These are phyloP conservation scores for Tauraco hartlaubi DNA, from an alignment of 2,797 vertebrate genomes.

Conservation along the genomic window DNA sequence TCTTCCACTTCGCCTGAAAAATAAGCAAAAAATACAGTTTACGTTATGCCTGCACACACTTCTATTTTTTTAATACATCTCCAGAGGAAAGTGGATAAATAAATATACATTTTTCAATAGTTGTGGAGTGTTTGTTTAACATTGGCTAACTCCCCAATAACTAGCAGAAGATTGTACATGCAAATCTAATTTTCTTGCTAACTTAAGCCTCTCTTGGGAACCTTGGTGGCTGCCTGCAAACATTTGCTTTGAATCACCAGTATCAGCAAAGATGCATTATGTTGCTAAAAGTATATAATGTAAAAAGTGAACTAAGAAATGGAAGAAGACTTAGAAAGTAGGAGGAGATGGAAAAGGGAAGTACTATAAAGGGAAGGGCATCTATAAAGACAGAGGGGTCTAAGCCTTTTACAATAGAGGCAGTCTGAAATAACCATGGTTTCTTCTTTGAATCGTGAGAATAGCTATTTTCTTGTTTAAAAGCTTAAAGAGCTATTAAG, in stretches of 20 bases:
- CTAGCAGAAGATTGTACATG: conserved; percentile 14
- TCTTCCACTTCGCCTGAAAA: conserved; percentile 20
- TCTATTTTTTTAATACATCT: background rate
- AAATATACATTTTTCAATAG: conserved; percentile 20
- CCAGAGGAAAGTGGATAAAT: conserved; percentile 28
- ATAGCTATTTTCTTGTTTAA: conserved; percentile 85
- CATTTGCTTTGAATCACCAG: conserved; percentile 1
- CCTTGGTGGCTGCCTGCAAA: conserved; percentile 8
- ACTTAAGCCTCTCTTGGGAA: conserved; percentile 54
- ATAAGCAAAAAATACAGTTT: conserved; percentile 44
- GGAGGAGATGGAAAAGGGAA: conserved; percentile 65
- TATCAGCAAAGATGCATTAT: conserved; percentile 35
- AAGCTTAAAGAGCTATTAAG: conserved; percentile 86
- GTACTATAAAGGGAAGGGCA: conserved; percentile 70
- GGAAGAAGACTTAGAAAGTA: conserved; percentile 57
- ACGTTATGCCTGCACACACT: background rate
- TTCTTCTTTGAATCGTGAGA: conserved; percentile 79
- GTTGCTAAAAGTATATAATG: conserved; percentile 57
- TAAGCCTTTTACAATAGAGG: conserved; percentile 77
- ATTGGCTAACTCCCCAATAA: background rate
- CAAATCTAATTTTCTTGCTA: conserved; percentile 58
- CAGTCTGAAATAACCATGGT: conserved; percentile 76
- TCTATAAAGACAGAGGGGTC: conserved; percentile 64
- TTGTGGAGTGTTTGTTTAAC: conserved; percentile 45
- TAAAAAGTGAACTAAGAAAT: conserved; percentile 55